These are phyloP conservation scores for Centroberyx gerrardi DNA, from an alignment of 2,797 vertebrate species.

Conservation along the genomic window DNA sequence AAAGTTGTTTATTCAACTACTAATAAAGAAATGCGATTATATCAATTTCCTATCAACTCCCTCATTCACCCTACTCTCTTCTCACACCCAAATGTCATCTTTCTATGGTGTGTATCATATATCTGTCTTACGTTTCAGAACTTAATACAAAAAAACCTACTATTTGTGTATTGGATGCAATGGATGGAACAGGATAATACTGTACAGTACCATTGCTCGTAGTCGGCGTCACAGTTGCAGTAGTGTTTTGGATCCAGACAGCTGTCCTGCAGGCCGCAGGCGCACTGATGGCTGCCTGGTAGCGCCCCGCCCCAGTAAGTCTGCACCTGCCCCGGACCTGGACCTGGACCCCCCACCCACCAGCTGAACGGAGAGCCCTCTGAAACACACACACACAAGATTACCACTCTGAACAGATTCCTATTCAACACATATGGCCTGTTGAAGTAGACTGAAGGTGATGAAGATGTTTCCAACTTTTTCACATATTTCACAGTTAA, in stretches of 20 bases:
- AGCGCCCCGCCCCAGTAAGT: conserved; percentile 92
- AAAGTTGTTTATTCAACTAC: no score
- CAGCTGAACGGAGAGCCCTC: conserved; percentile 92
- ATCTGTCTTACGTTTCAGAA: no score
- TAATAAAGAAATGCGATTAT: no score
- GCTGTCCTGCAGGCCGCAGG: conserved; percentile 89
- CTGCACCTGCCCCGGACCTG: conserved; percentile 90
- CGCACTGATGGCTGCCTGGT: conserved; percentile 88
- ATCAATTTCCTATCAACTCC: no score
- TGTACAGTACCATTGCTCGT: conserved; percentile 89
- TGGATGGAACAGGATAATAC: background rate
- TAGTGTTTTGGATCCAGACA: conserved; percentile 90
- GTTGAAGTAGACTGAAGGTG: no score
- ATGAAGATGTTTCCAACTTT: background rate
- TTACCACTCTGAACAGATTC: background rate
- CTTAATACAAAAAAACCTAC: no score
- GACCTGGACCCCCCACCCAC: conserved; percentile 92
- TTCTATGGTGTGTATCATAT: no score
- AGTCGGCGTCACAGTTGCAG: conserved; percentile 96
- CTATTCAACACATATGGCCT: no score
- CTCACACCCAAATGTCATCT: no score
- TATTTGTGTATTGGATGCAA: no score
- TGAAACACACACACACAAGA: conserved; percentile 74
- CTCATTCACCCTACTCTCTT: no score
- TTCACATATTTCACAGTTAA: background rate